A percentile compares a stretch with the other conserved stretches of the same genome.
Conservation (phyloP, 2,888 invertebrate genomes). For the Criorhina ranunculi region DNA sequence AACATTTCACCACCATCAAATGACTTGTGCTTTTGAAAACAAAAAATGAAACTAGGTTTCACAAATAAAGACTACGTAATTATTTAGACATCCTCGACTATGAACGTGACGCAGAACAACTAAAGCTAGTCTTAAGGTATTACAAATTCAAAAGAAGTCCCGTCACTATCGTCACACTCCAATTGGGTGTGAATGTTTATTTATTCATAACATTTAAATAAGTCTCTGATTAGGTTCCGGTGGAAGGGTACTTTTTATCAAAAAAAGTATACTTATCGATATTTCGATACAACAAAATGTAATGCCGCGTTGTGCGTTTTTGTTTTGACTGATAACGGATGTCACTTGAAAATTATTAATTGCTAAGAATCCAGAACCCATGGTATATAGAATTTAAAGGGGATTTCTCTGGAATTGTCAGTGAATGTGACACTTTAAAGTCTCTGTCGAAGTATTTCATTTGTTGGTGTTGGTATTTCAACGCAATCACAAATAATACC, state of each 20-base stretch:
- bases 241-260: slow-evolving; percentile 12
- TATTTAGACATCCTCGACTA: neutral
- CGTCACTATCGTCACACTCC: neutral
- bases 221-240: slow-evolving; percentile 31
- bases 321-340: slow-evolving; percentile 46
- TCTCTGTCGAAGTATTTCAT: neutral
- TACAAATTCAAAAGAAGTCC: neutral
- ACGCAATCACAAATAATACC: neutral
- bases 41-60: neutral
- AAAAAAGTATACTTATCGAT: slow-evolving; percentile 9
- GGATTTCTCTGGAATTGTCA: slow-evolving; percentile 37
- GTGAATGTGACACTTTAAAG: slow-evolving; percentile 2
- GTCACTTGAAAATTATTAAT: slow-evolving; percentile 59
- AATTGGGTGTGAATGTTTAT: neutral
- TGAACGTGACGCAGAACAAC: slow-evolving; percentile 6
- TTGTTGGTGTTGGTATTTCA: slow-evolving; percentile 4
- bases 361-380: slow-evolving; percentile 12
- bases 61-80: slow-evolving; percentile 13
- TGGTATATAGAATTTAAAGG: slow-evolving; percentile 3
- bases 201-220: slow-evolving; percentile 36
- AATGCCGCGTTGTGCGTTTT: slow-evolving; percentile 22
- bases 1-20: neutral
- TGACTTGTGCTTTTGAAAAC: neutral
- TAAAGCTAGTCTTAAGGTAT: slow-evolving; percentile 14
- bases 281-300: slow-evolving; percentile 20